Evolutionary conservation across 2,113 vertebrate genomes (phyloP).

Genomic region (Pseudorasbora parva): DNA sequence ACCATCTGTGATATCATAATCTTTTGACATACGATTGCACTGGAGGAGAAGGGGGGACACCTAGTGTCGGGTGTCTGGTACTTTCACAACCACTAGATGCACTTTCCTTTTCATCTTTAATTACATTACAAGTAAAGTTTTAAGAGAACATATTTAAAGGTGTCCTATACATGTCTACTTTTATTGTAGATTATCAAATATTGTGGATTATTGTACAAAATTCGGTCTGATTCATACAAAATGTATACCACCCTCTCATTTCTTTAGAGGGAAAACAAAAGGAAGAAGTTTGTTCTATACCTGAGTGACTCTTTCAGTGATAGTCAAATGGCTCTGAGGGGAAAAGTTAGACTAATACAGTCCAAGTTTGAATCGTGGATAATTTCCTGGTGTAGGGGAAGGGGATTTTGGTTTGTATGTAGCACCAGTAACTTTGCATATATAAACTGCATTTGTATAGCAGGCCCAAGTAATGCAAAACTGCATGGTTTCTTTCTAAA

Average conservation of each 20-base stretch:
- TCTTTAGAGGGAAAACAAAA: background rate
- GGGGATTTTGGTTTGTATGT: constrained; percentile 49
- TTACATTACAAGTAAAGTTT: background rate
- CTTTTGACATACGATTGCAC: background rate
- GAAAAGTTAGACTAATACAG: constrained; percentile 55
- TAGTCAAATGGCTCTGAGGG: constrained; percentile 58
- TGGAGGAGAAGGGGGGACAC: constrained; percentile 76
- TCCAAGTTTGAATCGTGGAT: constrained; percentile 27
- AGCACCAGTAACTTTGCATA: constrained; percentile 67
- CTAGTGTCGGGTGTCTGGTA: constrained; percentile 70
- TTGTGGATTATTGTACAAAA: background rate
- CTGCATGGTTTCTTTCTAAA: constrained; percentile 30
- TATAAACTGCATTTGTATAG: constrained; percentile 67
- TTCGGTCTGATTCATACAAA: background rate
- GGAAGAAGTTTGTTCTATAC: constrained; percentile 28
- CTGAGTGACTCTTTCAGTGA: constrained; percentile 41
- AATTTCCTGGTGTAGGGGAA: constrained; percentile 53
- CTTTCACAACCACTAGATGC: background rate
- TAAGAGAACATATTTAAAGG: background rate
- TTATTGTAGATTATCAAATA: background rate
- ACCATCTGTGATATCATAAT: constrained; percentile 42
- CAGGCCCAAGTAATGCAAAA: constrained; percentile 71
- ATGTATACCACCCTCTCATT: background rate
- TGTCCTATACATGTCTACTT: background rate
- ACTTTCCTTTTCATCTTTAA: background rate